Evolutionary conservation across 2,113 vertebrate species (phyloP).

Genomic region (Turnix velox): DNA sequence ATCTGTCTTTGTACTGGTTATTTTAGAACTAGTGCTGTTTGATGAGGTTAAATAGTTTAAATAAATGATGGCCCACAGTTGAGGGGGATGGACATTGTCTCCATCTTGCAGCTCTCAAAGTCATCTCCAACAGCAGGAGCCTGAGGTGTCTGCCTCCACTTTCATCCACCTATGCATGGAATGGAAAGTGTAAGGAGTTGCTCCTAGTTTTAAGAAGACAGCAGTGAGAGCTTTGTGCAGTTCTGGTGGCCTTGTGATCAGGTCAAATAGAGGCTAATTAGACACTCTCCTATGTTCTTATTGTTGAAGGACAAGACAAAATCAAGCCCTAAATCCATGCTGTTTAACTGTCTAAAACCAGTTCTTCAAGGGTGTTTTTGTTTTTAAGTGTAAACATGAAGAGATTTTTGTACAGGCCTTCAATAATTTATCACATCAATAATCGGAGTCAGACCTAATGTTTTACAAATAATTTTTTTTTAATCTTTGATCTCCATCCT

Average conservation of each 20-base stretch:
- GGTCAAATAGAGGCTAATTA: background rate
- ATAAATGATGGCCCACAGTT: background rate
- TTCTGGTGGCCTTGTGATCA: background rate
- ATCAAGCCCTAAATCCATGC: background rate
- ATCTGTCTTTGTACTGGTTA: too few species aligned
- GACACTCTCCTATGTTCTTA: background rate
- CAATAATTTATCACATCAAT: slow-evolving; percentile 60
- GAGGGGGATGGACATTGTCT: background rate
- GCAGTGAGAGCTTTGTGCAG: background rate
- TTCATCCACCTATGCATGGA: background rate
- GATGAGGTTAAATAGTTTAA: background rate
- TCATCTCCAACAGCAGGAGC: background rate
- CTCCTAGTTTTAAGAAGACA: background rate
- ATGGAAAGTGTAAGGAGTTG: background rate
- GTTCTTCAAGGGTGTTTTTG: slow-evolving; percentile 33
- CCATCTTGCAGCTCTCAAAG: fast-evolving
- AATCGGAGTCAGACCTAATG: slow-evolving; percentile 48
- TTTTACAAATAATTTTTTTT: slow-evolving; percentile 52
- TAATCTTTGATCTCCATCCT: slow-evolving; percentile 36
- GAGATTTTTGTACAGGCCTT: slow-evolving; percentile 26
- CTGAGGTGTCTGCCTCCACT: background rate
- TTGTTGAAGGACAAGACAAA: slow-evolving; percentile 18
- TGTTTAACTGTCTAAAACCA: slow-evolving; percentile 33
- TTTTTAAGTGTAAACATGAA: slow-evolving; percentile 3
- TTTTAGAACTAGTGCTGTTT: background rate